These are phyloP conservation scores for Nebria salina DNA, from an alignment of 2,888 invertebrate genomes.

Conservation along the genomic window DNA sequence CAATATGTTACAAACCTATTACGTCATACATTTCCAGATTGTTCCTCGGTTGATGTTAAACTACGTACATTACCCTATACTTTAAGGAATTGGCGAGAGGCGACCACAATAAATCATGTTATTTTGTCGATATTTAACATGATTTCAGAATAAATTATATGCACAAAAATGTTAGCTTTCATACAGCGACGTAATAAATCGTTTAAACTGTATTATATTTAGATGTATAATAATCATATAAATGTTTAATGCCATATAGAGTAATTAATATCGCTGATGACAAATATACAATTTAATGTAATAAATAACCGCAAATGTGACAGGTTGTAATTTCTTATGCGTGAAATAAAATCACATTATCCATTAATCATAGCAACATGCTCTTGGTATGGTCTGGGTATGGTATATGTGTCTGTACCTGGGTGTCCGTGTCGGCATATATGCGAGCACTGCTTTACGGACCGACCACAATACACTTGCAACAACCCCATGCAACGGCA, in stretches of 20 bases:
- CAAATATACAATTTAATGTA: conserved; percentile 46
- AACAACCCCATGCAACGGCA: background rate
- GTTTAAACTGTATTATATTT: background rate
- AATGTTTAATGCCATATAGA: background rate
- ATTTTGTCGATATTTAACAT: too few species aligned
- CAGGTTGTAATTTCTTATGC: conserved; percentile 45
- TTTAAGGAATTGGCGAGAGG: too few species aligned
- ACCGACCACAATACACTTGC: conserved; percentile 1
- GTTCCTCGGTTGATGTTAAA: too few species aligned
- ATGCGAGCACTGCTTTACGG: background rate
- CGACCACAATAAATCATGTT: too few species aligned
- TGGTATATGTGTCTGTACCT: conserved; percentile 13
- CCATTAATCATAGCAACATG: conserved; percentile 35
- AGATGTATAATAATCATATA: background rate
- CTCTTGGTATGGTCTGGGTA: background rate
- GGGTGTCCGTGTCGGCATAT: background rate
- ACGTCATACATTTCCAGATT: too few species aligned
- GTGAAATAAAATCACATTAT: conserved; percentile 44
- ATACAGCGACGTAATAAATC: too few species aligned
- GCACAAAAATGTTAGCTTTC: too few species aligned
- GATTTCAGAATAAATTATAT: too few species aligned
- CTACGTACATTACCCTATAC: too few species aligned
- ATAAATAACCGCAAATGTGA: conserved; percentile 45
- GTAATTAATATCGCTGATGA: conserved; percentile 45
- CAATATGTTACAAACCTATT: too few species aligned